Conservation (phyloP, 2,113 vertebrate genomes). For the Mustelus asterias region DNA sequence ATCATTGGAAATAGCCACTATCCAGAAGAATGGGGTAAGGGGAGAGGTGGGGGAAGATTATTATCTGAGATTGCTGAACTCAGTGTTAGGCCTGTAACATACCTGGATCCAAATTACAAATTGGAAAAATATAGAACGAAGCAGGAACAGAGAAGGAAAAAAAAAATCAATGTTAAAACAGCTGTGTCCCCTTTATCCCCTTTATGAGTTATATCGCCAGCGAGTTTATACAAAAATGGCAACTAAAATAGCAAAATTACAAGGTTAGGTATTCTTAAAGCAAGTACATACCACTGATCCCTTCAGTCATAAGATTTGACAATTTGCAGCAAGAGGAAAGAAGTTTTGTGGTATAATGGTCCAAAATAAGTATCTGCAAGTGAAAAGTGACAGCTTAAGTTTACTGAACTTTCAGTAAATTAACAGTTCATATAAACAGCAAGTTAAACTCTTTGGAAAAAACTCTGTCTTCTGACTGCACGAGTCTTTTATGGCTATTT, state of each 20-base stretch:
- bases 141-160: not conserved
- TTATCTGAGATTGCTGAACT: too few relatives aligned
- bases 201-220: not conserved
- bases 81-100: too few relatives aligned
- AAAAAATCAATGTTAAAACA: not conserved
- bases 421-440: not conserved
- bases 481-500: not conserved
- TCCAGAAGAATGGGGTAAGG: too few relatives aligned
- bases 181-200: not conserved
- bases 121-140: not conserved
- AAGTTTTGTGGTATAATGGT: conserved; percentile 85
- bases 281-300: conserved; percentile 63
- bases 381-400: conserved; percentile 34
- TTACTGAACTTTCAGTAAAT: not conserved
- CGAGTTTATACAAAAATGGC: not conserved
- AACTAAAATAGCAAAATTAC: not conserved
- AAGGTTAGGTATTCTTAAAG: not conserved
- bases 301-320: conserved; percentile 81
- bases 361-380: conserved; percentile 82
- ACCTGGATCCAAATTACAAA: not conserved
- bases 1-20: not conserved
- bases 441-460: not conserved
- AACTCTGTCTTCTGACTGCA: not conserved
- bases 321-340: conserved; percentile 91
- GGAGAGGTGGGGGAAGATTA: too few relatives aligned